phyloP scores from a whole-genome alignment of 1,140 invertebrate genomes.

The Heliothis virescens region DNA sequence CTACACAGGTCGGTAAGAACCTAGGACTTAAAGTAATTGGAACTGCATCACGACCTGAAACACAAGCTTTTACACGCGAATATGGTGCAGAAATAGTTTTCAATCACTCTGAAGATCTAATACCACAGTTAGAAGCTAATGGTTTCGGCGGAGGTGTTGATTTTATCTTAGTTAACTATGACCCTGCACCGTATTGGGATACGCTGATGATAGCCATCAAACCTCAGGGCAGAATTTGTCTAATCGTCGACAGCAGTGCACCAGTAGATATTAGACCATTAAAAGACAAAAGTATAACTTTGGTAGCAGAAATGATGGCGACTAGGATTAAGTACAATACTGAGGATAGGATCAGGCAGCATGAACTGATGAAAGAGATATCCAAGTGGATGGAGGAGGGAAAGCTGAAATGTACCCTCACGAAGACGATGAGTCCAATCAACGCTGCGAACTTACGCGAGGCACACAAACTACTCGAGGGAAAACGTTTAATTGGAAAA shows the following conservation, averaged over 20 bases:
- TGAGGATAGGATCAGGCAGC: constrained; percentile 70
- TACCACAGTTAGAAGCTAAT: constrained; percentile 67
- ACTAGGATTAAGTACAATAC: constrained; percentile 79
- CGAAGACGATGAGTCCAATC: constrained; percentile 71
- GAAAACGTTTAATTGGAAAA: constrained; percentile 47
- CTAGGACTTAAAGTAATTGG: constrained; percentile 77
- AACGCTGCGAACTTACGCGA: constrained; percentile 63
- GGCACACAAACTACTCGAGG: constrained; percentile 46
- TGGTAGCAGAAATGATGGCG: constrained; percentile 79
- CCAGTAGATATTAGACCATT: constrained; percentile 70
- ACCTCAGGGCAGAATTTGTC: constrained; percentile 78
- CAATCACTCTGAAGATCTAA: constrained; percentile 70
- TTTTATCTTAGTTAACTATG: constrained; percentile 78
- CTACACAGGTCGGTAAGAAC: constrained; percentile 72
- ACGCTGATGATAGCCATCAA: constrained; percentile 76
- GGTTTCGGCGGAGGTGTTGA: constrained; percentile 70
- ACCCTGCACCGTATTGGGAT: constrained; percentile 79
- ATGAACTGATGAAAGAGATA: constrained; percentile 69
- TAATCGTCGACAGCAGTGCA: constrained; percentile 75
- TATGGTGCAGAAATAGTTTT: constrained; percentile 73
- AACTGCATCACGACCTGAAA: constrained; percentile 76
- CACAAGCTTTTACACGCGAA: constrained; percentile 63
- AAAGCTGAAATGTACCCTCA: constrained; percentile 69
- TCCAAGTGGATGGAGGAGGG: constrained; percentile 74
- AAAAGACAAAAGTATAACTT: constrained; percentile 78